Conservation (phyloP, 2,113 vertebrate species). For the Pseudorectes ferrugineus region DNA sequence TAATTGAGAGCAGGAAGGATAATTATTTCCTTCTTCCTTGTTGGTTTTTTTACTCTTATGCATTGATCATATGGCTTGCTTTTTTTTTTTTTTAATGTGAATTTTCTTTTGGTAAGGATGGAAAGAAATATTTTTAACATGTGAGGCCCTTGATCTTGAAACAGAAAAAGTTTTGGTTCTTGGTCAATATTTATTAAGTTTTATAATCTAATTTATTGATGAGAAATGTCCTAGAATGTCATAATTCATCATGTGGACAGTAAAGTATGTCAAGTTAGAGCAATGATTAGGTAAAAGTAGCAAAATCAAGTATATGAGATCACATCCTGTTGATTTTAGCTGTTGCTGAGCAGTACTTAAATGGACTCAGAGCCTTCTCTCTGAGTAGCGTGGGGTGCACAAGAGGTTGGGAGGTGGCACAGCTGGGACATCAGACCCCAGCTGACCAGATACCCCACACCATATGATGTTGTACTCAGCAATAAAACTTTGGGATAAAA, state of each 20-base stretch:
- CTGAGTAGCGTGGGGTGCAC: rapidly evolving
- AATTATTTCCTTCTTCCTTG: background rate
- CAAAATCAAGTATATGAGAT: background rate
- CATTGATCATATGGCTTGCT: background rate
- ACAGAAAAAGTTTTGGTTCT: background rate
- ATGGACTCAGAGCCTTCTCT: background rate
- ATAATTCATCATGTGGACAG: background rate
- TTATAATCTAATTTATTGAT: background rate
- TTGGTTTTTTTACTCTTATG: background rate
- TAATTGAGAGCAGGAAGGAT: background rate
- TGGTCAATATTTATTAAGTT: background rate
- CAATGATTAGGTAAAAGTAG: background rate
- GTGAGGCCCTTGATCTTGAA: background rate
- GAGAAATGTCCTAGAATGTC: background rate
- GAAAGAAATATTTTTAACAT: background rate
- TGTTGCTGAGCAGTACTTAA: background rate
- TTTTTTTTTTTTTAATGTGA: background rate
- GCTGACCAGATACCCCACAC: rapidly evolving
- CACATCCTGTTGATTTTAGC: background rate
- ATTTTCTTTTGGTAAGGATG: background rate
- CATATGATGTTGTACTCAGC: background rate
- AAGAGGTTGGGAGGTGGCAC: background rate
- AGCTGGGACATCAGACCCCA: background rate
- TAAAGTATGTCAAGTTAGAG: background rate
- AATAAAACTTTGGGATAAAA: background rate